Conservation (phyloP, 2,797 vertebrate species). For the Helostoma temminkii region DNA sequence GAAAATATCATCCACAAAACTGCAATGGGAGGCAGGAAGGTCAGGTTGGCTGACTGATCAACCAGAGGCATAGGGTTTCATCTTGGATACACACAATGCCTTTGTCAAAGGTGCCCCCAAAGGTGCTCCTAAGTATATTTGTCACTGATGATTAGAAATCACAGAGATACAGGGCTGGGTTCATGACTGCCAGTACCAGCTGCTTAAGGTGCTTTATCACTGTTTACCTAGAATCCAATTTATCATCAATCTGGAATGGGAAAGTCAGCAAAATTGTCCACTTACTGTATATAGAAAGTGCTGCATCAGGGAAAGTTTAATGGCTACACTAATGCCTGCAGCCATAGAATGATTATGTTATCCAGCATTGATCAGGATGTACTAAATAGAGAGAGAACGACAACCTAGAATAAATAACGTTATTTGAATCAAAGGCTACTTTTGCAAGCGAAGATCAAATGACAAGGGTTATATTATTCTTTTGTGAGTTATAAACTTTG, state of each 20-base stretch:
- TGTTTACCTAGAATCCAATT: conserved; percentile 81
- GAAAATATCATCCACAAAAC: conserved; percentile 61
- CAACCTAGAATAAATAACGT: conserved; percentile 21
- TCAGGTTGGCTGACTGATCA: conserved; percentile 50
- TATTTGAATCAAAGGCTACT: conserved; percentile 26
- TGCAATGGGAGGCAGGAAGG: conserved; percentile 54
- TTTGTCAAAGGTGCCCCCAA: conserved; percentile 57
- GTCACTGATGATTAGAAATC: conserved; percentile 71
- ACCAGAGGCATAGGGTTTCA: conserved; percentile 40
- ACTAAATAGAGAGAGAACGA: conserved; percentile 61
- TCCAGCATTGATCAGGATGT: conserved; percentile 62
- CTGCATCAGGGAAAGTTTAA: conserved; percentile 77
- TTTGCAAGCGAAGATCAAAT: conserved; percentile 4
- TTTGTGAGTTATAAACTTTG: conserved; percentile 16
- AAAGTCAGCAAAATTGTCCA: conserved; percentile 75
- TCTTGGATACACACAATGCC: conserved; percentile 42
- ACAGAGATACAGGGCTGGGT: conserved; percentile 46
- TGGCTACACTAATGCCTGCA: conserved; percentile 58
- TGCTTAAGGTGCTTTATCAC: conserved; percentile 75
- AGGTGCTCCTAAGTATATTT: conserved; percentile 67
- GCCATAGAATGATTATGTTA: conserved; percentile 62
- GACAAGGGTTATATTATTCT: background rate
- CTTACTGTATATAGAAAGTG: conserved; percentile 74
- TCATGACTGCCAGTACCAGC: conserved; percentile 70
- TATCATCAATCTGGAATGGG: conserved; percentile 65